These are phyloP conservation scores for Solenopsis fugax DNA, from an alignment of 1,140 invertebrate genomes.

Conservation along the genomic window DNA sequence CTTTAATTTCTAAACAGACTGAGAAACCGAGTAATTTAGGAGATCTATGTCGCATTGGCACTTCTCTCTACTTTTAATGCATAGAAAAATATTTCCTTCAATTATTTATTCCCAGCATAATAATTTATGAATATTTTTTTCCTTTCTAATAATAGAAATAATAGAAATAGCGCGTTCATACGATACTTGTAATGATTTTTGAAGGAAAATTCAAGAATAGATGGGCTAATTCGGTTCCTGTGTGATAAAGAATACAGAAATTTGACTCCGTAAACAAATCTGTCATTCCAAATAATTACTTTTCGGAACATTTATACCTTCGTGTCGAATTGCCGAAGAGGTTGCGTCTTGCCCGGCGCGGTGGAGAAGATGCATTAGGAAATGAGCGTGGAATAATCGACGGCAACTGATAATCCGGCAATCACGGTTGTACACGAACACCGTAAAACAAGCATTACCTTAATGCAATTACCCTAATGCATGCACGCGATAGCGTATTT, in stretches of 20 bases:
- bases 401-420: slow-evolving; percentile 42
- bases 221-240: neutral
- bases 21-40: no score
- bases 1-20: no score
- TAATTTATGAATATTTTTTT: neutral
- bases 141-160: neutral
- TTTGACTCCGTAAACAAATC: neutral
- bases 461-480: slow-evolving; percentile 60
- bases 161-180: neutral
- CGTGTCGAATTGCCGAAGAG: neutral
- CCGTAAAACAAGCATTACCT: slow-evolving; percentile 36
- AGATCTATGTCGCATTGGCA: no score
- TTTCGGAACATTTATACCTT: neutral
- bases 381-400: slow-evolving; percentile 62
- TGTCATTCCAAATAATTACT: neutral
- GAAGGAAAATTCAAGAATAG: neutral
- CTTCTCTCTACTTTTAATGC: neutral
- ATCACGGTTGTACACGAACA: slow-evolving; percentile 45
- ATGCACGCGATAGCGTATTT: slow-evolving; percentile 31
- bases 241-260: neutral
- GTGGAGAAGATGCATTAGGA: slow-evolving; percentile 65
- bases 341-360: neutral
- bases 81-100: neutral
- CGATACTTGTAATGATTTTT: neutral
- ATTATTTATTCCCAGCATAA: neutral